These are phyloP conservation scores for Climacteris rufus DNA, from an alignment of 2,113 vertebrate genomes.

Conservation along the genomic window DNA sequence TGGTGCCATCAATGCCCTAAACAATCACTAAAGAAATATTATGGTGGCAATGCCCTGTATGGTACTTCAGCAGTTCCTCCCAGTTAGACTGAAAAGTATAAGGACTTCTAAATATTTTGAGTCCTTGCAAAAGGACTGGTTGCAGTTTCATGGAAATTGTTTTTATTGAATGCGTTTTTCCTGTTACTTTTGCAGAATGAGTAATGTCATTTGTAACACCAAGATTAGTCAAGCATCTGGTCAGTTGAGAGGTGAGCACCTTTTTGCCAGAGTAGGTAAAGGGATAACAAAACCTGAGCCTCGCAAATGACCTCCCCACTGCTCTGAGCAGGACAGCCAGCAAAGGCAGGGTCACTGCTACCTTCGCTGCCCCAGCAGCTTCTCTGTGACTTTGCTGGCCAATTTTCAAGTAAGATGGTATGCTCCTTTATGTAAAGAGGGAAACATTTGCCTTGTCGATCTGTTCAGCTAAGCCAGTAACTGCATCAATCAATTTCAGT, in stretches of 20 bases:
- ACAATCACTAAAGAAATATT: not conserved
- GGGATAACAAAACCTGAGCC: not conserved
- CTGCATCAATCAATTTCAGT: not conserved
- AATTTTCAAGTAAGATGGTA: accelerated
- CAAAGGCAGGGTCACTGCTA: not conserved
- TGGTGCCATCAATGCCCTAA: not conserved
- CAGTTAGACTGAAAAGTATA: not conserved
- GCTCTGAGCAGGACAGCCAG: not conserved
- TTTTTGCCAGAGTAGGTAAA: not conserved
- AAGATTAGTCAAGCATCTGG: not conserved
- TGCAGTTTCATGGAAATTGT: not conserved
- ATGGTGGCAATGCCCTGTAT: not conserved
- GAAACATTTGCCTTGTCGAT: not conserved
- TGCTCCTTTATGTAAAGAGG: not conserved
- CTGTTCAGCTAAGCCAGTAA: not conserved
- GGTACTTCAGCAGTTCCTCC: not conserved
- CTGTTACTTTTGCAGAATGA: not conserved
- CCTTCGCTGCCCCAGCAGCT: not conserved
- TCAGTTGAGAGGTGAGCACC: not conserved
- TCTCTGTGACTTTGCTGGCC: not conserved
- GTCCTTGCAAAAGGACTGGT: not conserved
- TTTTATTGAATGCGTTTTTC: not conserved
- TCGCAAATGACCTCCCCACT: accelerated
- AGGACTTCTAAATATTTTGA: not conserved
- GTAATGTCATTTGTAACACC: not conserved